Percentiles rank a stretch among this genome's conserved stretches.
These are phyloP conservation scores for Rallus crepitans DNA, from an alignment of 2,797 vertebrate genomes.

Conservation along the genomic window DNA sequence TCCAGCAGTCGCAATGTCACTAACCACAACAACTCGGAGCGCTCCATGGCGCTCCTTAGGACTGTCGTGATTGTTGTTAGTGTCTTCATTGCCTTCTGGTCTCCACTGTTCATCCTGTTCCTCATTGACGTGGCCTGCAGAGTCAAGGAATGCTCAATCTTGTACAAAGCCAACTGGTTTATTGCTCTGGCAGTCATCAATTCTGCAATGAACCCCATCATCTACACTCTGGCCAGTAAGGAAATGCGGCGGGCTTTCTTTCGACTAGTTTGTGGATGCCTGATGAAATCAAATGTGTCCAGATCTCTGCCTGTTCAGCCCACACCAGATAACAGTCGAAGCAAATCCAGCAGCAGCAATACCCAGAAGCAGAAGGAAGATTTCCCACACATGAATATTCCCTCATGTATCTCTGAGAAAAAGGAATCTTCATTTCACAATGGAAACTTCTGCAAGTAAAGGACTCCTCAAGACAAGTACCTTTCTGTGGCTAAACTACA, in stretches of 20 bases:
- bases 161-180: slow-evolving; percentile 91
- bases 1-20: slow-evolving; percentile 93
- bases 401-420: slow-evolving; percentile 20
- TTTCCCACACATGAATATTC: slow-evolving; percentile 56
- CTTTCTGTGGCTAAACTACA: neutral
- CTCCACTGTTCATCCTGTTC: slow-evolving; percentile 90
- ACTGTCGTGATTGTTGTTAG: slow-evolving; percentile 95
- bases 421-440: slow-evolving; percentile 70
- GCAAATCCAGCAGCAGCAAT: slow-evolving; percentile 92
- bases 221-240: slow-evolving; percentile 95
- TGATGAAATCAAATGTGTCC: slow-evolving; percentile 75
- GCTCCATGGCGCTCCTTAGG: slow-evolving; percentile 92
- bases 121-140: slow-evolving; percentile 91
- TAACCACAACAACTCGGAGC: slow-evolving; percentile 89
- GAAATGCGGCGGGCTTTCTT: slow-evolving; percentile 95
- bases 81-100: slow-evolving; percentile 95
- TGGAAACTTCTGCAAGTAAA: slow-evolving; percentile 76
- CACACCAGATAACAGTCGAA: slow-evolving; percentile 85
- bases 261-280: slow-evolving; percentile 85
- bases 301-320: slow-evolving; percentile 77
- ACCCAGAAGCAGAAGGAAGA: slow-evolving; percentile 83
- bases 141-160: slow-evolving; percentile 80
- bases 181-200: slow-evolving; percentile 91
- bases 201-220: slow-evolving; percentile 94
- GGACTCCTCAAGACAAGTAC: neutral